Base-by-base conservation (phyloP, 2,888 invertebrate genomes). In the Pseudococcus jackbeardsleyi region DNA sequence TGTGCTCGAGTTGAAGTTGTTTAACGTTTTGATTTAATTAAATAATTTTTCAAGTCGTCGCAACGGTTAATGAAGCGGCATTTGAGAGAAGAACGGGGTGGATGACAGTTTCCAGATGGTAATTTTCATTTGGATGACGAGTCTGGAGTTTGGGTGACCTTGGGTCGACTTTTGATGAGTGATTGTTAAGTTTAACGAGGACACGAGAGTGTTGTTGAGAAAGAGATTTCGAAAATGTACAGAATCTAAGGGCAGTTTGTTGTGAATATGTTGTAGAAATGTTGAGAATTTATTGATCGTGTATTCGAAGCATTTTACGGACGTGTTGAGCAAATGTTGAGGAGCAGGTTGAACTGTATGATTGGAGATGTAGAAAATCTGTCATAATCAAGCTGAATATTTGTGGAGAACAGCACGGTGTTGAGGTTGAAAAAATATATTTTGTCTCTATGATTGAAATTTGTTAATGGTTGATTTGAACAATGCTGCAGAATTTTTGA, bases 21-120 rank as follows among this genome's bases (percentile, higher is more conserved):
- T 33, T 72, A 72, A 72, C 72, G 72, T 72, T 33, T 72, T 33
- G 72, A 72, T 68, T 68, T 68, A 68, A 68, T 68, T 68, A 68
- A 26, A 68, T 68, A 11, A 68, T 68, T 68, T 68, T 68, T 68
- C 7, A 68, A 26, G 68, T 68, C 68, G 68, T 26, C 68, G 68
- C 26, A 26, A 22, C 26, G 17, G 72, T 33, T 72, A 72, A 72
- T 72, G 26, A 72, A 72, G 39, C 33, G 72, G 39, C 15, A 33
- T 72, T 33, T 33, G 33, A 72, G 33, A 6, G 72, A 72, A 6
- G 17, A 42, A 42, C 9, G 39, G 7, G 8, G n/a, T 15, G 33
- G 8, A 5, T 33, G 72, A 17, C 17, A 8, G 72, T 68, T 68
- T 68, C 6, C 26, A 11, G 68, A 42, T 6, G 6, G 6, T 8